Conservation (phyloP, 1,140 invertebrate species). For the Eupristina koningsbergeri region DNA sequence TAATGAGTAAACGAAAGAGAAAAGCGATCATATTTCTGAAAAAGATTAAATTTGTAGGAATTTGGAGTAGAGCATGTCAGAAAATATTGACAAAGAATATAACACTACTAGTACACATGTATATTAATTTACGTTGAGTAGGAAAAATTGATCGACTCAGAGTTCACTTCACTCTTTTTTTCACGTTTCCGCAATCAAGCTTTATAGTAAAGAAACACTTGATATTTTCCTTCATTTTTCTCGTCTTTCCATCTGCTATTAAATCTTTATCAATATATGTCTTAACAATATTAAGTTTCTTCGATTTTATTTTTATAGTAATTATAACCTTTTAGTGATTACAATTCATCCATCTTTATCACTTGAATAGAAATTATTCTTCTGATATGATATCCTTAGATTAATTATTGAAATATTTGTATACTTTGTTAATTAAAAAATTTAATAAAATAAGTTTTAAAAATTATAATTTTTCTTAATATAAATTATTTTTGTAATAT, state of each 20-base stretch:
- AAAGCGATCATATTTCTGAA: neutral
- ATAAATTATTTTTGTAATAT: too few species aligned
- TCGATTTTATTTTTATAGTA: too few species aligned
- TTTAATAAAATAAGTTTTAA: too few species aligned
- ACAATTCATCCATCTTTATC: too few species aligned
- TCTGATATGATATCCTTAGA: too few species aligned
- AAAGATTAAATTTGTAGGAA: neutral
- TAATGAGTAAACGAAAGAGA: neutral
- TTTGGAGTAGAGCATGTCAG: neutral
- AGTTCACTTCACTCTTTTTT: constrained; percentile 50
- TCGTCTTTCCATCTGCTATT: neutral
- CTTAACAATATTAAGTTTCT: too few species aligned
- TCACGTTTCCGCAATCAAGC: neutral
- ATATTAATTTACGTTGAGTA: neutral
- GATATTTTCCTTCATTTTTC: neutral
- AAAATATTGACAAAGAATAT: neutral
- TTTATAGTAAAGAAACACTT: neutral
- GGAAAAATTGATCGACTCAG: constrained; percentile 49
- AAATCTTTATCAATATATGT: neutral
- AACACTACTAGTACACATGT: neutral
- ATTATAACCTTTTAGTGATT: too few species aligned
- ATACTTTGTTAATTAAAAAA: too few species aligned
- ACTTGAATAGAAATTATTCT: too few species aligned
- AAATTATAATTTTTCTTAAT: too few species aligned
- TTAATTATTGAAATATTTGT: too few species aligned